phyloP scores from a whole-genome alignment of 2,113 vertebrate genomes.

The Scomber scombrus region DNA sequence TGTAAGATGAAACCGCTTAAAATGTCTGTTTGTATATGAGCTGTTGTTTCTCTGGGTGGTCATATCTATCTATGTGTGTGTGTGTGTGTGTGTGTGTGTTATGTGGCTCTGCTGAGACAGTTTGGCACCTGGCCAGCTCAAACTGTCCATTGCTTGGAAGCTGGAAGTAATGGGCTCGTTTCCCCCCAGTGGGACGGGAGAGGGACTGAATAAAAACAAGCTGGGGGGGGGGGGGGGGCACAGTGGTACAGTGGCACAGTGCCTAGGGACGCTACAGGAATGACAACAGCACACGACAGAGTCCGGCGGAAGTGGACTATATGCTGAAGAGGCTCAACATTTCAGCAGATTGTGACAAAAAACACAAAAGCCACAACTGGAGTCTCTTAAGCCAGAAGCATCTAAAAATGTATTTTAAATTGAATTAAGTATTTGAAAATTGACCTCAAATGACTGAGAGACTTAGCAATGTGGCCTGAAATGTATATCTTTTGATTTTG shows the following conservation, averaged over 20 bases:
- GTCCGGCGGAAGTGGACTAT: background rate
- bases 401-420: too few species aligned
- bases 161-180: conserved; percentile 60
- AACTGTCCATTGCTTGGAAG: conserved; percentile 48
- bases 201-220: conserved; percentile 39
- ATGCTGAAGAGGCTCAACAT: background rate
- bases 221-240: background rate
- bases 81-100: conserved; percentile 20
- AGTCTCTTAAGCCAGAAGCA: too few species aligned
- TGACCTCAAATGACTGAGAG: too few species aligned
- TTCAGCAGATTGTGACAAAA: too few species aligned
- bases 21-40: background rate
- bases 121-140: conserved; percentile 53
- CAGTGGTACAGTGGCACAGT: too few species aligned
- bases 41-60: background rate
- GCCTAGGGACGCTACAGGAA: conserved; percentile 40
- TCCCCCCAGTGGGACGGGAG: conserved; percentile 28
- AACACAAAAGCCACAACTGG: too few species aligned
- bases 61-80: background rate
- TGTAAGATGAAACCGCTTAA: background rate
- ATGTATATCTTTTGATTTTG: too few species aligned
- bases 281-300: conserved; percentile 44
- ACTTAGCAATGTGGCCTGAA: too few species aligned
- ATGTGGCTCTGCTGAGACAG: conserved; percentile 43
- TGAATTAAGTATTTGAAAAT: too few species aligned